Evolutionary conservation across 2,888 invertebrate genomes (phyloP), one percentile per base, ranked within the genome.

Genomic region (Frankliniella intonsa): DNA sequence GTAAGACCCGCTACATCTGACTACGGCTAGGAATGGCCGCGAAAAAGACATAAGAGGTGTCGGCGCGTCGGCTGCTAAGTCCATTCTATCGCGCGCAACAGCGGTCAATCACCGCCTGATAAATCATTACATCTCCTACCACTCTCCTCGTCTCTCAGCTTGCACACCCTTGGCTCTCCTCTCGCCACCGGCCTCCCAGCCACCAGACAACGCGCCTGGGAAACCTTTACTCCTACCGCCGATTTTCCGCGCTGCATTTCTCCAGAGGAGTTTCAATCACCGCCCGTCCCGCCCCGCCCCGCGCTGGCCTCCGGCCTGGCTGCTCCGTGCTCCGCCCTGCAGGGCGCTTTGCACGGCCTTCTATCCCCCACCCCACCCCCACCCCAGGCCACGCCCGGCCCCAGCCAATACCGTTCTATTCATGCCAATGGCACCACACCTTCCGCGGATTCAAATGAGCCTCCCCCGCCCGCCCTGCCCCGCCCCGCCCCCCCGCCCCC

Each of bases 221-320:
- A 38, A 38, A 38, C 38, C 38, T 5, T 17, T 17, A 5, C 17
- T 62, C 62, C 17, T 76, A 22, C 3, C 69, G 69, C 69, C 69
- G 11, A 8, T 69, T 69, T 76, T 25, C 25, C 10, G 10, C 25
- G 12, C 22, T 76, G 69, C 69, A 76, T 76, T 25, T 25, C 69
- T 76, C 69, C 69, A 76, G 69, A 22, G 69, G 12, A 76, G 69
- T 76, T 76, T 76, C 22, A 76, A 76, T 76, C 69, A 76, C 25
- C 55, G 69, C 25, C 69, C 25, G 69, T 14, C 62, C 14, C 62
- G 62, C 62, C 62, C 62, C 3, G 3, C 38, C 3, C 38, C 38
- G 1, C 5, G 14, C 14, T 17, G 62, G 12, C 62, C 11, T 62
- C n/a, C n/a, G n/a, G n/a, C n/a, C n/a, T n/a, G n/a, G n/a, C n/a